Percentiles rank a stretch among this genome's conserved stretches.
Evolutionary conservation across 2,888 invertebrate genomes (phyloP).

Genomic region (Microchrysa polita): DNA sequence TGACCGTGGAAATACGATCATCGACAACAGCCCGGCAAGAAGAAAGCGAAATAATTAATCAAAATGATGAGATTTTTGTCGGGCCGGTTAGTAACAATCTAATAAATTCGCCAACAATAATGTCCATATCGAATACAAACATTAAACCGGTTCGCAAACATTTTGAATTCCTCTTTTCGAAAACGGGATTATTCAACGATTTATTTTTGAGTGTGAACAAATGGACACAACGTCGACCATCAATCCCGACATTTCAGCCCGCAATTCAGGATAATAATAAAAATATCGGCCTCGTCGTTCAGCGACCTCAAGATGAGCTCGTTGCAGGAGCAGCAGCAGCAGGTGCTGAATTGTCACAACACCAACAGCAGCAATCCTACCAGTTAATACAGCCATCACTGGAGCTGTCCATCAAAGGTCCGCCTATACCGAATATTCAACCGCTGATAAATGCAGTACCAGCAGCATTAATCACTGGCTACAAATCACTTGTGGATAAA

Average conservation of each 20-base stretch:
- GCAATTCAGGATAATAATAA: too few relatives aligned
- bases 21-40: not conserved
- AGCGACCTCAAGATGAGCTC: not conserved
- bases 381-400: not conserved
- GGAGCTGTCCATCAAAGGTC: slow-evolving; percentile 27
- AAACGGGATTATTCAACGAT: slow-evolving; percentile 17
- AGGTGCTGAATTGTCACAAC: not conserved
- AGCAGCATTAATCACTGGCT: slow-evolving; percentile 1
- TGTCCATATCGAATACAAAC: not conserved
- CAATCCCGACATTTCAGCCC: not conserved
- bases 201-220: slow-evolving; percentile 32
- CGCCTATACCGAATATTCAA: slow-evolving; percentile 14
- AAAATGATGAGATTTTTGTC: slow-evolving; percentile 14
- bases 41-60: slow-evolving; percentile 2
- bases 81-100: not conserved
- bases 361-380: not conserved
- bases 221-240: not conserved
- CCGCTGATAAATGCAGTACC: slow-evolving; percentile 28
- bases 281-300: not conserved
- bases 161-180: slow-evolving; percentile 26
- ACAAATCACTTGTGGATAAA: slow-evolving; percentile 37
- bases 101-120: not conserved
- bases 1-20: not conserved
- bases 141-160: slow-evolving; percentile 17
- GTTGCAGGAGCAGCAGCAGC: too few relatives aligned